These are phyloP conservation scores for Vollenhovia emeryi DNA, from an alignment of 1,140 invertebrate genomes.

Conservation along the genomic window DNA sequence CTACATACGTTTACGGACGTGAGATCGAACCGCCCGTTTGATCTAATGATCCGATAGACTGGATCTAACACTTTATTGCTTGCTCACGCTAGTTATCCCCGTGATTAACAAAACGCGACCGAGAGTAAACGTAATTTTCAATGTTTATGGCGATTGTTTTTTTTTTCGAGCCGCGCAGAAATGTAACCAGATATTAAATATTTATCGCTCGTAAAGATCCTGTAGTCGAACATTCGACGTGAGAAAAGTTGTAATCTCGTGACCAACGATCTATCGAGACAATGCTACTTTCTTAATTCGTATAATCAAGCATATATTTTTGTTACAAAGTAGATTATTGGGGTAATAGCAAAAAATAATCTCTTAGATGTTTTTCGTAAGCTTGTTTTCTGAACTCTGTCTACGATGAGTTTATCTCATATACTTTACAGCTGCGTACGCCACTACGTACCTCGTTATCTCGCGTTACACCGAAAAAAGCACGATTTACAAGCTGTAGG, in stretches of 20 bases:
- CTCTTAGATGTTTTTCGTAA: not conserved
- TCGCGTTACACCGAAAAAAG: not conserved
- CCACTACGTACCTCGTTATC: not conserved
- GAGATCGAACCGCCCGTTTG: slow-evolving; percentile 14
- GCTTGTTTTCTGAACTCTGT: not conserved
- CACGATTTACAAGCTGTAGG: not conserved
- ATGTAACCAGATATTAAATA: not conserved
- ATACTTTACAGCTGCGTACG: not conserved
- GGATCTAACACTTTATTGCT: not conserved
- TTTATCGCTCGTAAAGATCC: not conserved
- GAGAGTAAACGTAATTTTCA: not conserved
- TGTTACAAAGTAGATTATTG: not conserved
- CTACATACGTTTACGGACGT: not conserved
- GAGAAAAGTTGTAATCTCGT: not conserved
- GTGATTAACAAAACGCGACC: not conserved
- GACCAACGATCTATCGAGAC: not conserved
- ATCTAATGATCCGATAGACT: slow-evolving; percentile 9
- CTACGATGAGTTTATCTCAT: not conserved
- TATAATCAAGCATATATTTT: not conserved
- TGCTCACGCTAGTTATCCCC: not conserved
- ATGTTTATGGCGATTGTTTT: not conserved
- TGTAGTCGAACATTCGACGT: not conserved
- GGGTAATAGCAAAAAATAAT: not conserved
- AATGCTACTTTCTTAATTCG: not conserved
- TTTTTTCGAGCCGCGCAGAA: not conserved